These are phyloP conservation scores for Andrena flavipes DNA, from an alignment of 2,888 invertebrate species.

Conservation along the genomic window DNA sequence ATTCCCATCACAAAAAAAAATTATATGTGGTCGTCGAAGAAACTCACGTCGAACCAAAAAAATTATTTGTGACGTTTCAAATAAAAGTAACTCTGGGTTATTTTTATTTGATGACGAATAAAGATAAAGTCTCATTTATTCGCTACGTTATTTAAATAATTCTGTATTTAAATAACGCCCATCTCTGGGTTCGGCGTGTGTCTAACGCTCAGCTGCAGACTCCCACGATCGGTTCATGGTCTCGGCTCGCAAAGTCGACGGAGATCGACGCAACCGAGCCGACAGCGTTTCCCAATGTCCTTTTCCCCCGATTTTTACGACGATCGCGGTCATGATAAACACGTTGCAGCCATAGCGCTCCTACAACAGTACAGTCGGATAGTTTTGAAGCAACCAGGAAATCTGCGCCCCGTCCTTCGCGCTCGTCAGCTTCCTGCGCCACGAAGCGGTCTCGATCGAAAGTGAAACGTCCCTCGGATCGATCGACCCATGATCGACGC, in stretches of 20 bases:
- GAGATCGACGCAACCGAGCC: constrained; percentile 60
- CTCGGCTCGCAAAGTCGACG: constrained; percentile 72
- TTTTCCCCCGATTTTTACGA: constrained; percentile 40
- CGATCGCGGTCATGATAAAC: neutral
- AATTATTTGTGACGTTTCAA: too few species aligned
- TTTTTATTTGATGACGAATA: too few species aligned
- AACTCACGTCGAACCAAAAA: too few species aligned
- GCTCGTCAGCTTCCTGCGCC: neutral
- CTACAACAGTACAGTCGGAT: neutral
- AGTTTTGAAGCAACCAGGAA: neutral
- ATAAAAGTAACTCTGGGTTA: too few species aligned
- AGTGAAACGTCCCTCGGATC: neutral
- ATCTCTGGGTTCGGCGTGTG: constrained; percentile 56
- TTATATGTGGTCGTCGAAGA: too few species aligned
- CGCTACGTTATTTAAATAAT: too few species aligned
- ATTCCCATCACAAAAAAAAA: too few species aligned
- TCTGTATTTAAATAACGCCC: too few species aligned
- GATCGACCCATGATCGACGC: neutral
- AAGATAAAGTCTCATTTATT: too few species aligned
- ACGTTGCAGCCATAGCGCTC: neutral
- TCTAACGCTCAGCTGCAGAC: constrained; percentile 69
- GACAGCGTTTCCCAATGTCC: constrained; percentile 60
- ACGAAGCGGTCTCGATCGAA: neutral
- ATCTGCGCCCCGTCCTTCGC: neutral
- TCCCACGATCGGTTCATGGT: constrained; percentile 82